These are phyloP conservation scores for Anadara kagoshimensis DNA, from an alignment of 1,140 invertebrate species.

Conservation along the genomic window DNA sequence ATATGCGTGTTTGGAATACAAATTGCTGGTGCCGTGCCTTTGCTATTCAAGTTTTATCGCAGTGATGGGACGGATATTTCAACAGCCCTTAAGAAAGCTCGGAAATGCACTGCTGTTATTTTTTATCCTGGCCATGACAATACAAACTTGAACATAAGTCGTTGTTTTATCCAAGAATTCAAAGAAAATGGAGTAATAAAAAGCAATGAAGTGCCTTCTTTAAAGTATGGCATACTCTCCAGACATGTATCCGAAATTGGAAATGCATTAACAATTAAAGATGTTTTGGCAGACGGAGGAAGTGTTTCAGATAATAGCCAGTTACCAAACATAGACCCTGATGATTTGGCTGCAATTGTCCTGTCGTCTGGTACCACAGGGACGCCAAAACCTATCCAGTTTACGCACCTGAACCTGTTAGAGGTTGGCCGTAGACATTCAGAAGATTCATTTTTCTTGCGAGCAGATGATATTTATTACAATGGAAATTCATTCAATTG, in stretches of 20 bases:
- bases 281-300: not conserved
- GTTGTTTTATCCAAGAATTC: not conserved
- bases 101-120: not conserved
- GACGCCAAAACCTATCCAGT: slow-evolving; percentile 5
- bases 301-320: not conserved
- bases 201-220: not conserved
- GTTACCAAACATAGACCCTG: slow-evolving; percentile 11
- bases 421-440: not conserved
- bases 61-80: not conserved
- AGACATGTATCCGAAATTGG: not conserved
- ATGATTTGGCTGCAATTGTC: slow-evolving; percentile 13
- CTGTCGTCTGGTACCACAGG: slow-evolving; percentile 17
- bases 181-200: not conserved
- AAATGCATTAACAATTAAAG: not conserved
- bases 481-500: slow-evolving; percentile 12
- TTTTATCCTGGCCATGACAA: not conserved
- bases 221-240: not conserved
- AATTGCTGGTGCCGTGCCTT: not conserved
- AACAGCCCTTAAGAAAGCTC: not conserved
- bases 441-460: not conserved
- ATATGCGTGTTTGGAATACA: not conserved
- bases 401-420: not conserved
- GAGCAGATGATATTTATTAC: not conserved
- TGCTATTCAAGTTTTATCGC: not conserved
- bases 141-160: not conserved